Evolutionary conservation across 2,113 vertebrate species (phyloP).

Genomic region (Neopipo cinnamomea): DNA sequence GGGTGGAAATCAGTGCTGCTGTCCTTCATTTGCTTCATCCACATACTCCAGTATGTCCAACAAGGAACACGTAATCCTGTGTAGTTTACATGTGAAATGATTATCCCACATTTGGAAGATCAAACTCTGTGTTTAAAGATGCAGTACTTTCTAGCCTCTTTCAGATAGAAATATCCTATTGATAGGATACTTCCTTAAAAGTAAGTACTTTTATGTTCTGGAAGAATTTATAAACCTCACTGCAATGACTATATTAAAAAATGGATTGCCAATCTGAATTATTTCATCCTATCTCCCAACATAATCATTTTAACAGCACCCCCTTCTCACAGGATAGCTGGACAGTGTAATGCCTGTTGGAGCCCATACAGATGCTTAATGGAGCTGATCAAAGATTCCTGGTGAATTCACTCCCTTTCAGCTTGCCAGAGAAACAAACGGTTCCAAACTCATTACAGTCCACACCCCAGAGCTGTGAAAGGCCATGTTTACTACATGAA

Average conservation of each 20-base stretch:
- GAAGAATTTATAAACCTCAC: not conserved
- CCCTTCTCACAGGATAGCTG: not conserved
- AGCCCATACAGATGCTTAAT: conserved; percentile 18
- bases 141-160: not conserved
- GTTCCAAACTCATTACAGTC: conserved; percentile 32
- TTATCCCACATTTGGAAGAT: not conserved
- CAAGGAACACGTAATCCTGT: not conserved
- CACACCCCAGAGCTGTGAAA: conserved; percentile 47
- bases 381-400: conserved; percentile 17
- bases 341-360: not conserved
- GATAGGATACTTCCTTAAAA: not conserved
- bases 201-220: not conserved
- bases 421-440: conserved; percentile 6
- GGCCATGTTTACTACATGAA: conserved; percentile 25
- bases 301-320: not conserved
- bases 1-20: not conserved
- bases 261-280: not conserved
- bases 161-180: not conserved
- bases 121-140: not conserved
- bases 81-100: not conserved
- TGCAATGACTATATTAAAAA: not conserved
- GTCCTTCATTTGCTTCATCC: not conserved
- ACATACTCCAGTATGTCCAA: not conserved
- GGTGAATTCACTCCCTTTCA: conserved; percentile 6
- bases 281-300: not conserved